Conservation (phyloP, 1,140 invertebrate genomes). For the Macrosteles quadrilineatus region DNA sequence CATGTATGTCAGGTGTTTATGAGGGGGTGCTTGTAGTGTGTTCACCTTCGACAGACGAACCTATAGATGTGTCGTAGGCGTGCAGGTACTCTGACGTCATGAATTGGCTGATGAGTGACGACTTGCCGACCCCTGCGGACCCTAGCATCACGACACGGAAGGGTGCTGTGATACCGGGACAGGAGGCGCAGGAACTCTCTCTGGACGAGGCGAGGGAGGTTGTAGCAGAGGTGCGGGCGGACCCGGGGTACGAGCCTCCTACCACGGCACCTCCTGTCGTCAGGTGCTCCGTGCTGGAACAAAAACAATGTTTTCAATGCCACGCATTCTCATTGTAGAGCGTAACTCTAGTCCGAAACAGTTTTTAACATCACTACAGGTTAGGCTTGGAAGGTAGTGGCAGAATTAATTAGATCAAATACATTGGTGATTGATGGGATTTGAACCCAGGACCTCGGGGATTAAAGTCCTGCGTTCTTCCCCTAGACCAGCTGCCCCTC, state of each 20-base stretch:
- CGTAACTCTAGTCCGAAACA: too few relatives aligned
- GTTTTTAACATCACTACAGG: too few relatives aligned
- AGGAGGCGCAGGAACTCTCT: constrained; percentile 54
- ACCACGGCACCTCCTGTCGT: constrained; percentile 51
- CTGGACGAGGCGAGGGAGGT: constrained; percentile 64
- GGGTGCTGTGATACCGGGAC: constrained; percentile 54
- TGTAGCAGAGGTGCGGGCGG: constrained; percentile 70
- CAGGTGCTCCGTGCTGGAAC: constrained; percentile 68
- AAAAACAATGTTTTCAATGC: too few relatives aligned
- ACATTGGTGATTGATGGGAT: too few relatives aligned
- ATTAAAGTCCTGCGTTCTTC: too few relatives aligned
- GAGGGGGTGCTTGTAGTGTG: neutral
- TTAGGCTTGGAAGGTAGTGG: too few relatives aligned
- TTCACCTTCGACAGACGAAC: constrained; percentile 55
- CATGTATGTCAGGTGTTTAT: too few relatives aligned
- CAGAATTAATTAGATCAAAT: too few relatives aligned
- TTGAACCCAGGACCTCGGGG: too few relatives aligned
- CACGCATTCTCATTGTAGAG: too few relatives aligned
- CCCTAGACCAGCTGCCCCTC: too few relatives aligned
- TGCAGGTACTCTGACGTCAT: constrained; percentile 98
- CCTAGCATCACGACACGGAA: constrained; percentile 86
- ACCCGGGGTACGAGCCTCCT: constrained; percentile 62
- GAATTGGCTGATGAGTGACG: constrained; percentile 91
- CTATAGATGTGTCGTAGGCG: constrained; percentile 86
- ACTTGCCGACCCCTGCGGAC: constrained; percentile 87